Evolutionary conservation across 2,113 vertebrate genomes (phyloP).

Genomic region (Callionymus lyra): DNA sequence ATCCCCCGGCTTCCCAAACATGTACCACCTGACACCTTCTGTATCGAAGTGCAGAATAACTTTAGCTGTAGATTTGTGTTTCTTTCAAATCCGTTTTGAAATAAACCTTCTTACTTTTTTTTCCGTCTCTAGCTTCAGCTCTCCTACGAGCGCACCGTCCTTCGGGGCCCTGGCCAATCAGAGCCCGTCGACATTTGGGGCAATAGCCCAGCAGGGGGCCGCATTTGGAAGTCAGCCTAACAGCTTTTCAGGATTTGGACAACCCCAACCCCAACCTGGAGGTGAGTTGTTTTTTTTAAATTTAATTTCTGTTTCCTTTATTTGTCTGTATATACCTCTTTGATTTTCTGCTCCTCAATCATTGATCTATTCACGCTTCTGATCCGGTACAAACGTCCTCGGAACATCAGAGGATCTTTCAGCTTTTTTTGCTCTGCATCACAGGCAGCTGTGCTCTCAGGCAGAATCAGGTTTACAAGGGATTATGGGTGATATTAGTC

Average conservation of each 20-base stretch:
- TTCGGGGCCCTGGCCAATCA: conserved; percentile 82
- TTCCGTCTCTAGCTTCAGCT: conserved; percentile 72
- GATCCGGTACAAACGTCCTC: too few relatives aligned
- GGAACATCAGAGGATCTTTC: too few relatives aligned
- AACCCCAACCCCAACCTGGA: conserved; percentile 53
- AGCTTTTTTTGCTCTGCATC: too few relatives aligned
- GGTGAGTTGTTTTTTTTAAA: conserved; percentile 29
- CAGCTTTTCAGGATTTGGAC: conserved; percentile 80
- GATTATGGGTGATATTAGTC: too few relatives aligned
- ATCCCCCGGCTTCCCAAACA: conserved; percentile 18
- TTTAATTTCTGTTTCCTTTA: background rate
- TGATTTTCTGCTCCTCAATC: too few relatives aligned
- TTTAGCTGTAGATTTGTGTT: background rate
- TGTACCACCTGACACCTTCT: conserved; percentile 20
- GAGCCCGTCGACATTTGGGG: conserved; percentile 75
- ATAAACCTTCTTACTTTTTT: background rate
- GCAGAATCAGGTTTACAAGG: too few relatives aligned
- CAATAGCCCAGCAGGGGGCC: conserved; percentile 72
- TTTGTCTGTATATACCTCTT: too few relatives aligned
- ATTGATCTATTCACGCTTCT: too few relatives aligned
- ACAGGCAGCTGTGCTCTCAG: too few relatives aligned
- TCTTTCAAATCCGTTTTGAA: background rate
- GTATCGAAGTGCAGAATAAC: conserved; percentile 15
- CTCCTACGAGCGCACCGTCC: conserved; percentile 62
- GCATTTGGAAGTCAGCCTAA: conserved; percentile 73